phyloP scores from a whole-genome alignment of 2,888 invertebrate genomes.

The Hartigia nigra region DNA sequence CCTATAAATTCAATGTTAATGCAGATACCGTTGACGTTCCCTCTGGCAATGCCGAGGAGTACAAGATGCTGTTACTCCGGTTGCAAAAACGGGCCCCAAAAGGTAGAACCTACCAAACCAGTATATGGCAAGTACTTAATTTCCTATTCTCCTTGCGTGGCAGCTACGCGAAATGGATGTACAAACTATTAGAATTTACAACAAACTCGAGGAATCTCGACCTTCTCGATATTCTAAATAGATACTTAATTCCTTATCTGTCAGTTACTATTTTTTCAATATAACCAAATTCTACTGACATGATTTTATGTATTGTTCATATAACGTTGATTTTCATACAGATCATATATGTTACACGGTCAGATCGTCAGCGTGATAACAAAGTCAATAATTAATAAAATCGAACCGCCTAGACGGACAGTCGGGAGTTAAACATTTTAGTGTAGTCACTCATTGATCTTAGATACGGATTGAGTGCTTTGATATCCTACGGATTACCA shows the following conservation, averaged over 20 bases:
- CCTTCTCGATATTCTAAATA: neutral
- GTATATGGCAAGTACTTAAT: conserved; percentile 5
- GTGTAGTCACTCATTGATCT: neutral
- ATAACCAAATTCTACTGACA: neutral
- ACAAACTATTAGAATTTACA: neutral
- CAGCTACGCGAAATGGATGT: neutral
- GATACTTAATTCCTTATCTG: neutral
- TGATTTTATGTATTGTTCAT: neutral
- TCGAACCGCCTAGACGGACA: neutral
- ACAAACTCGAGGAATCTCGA: neutral
- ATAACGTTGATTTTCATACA: neutral
- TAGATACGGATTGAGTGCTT: neutral
- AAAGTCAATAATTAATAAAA: neutral
- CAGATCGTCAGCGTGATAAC: neutral
- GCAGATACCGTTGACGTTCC: neutral
- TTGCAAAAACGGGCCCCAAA: conserved; percentile 6
- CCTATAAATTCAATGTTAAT: neutral
- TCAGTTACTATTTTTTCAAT: neutral
- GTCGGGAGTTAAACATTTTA: neutral
- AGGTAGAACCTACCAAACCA: conserved; percentile 1
- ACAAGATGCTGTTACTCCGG: neutral
- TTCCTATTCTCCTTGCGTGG: conserved; percentile 1
- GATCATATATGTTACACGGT: neutral
- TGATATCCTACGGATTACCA: too few relatives aligned
- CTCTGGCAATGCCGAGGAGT: neutral